Base-by-base conservation (phyloP, 2,888 invertebrate genomes). In the Cephalotes varians region DNA sequence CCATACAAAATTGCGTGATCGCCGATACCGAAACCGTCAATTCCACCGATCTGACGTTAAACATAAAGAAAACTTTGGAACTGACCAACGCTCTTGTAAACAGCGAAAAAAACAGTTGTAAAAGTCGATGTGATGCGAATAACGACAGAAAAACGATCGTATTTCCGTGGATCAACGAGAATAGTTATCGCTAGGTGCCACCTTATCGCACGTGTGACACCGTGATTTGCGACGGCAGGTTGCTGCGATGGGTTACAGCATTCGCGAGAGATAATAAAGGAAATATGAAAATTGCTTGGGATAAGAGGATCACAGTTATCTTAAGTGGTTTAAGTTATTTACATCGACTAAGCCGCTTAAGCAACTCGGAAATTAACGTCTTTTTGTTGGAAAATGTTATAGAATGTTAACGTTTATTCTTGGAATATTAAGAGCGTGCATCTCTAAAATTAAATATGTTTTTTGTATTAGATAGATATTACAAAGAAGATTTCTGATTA, bases 241-340 rank as follows among this genome's bases (percentile, higher is more conserved):
- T 72, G 77, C 44, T 34, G 7, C 44, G 21, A 77, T 77, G 77
- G 56, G 21, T 56, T 54, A 44, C 51, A 67, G 54, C 77, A 56
- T 54, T 69, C 54, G 12, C 71, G 37, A 10, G 31, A 77, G 77
- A 77, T 79, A 79, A 79, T 79, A 72, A 79, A 72, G 72, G 73
- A 72, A 56, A 56, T 79, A 79, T 79, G 77, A 79, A 71, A 71
- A 79, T 56, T 72, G 73, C 72, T 18, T 25, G 40, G 40, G 72
- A 77, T 77, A 79, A 79, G 77, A 79, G 77, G 72, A 79, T 79
- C 72, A 56, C 72, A 31, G 73, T 71, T 79, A 79, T 71, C 73
- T 71, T 72, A 44, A 71, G 77, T 71, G 77, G 31, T 72, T 71
- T 71, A 71, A 79, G 44, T 79, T 79, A 79, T 79, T 79, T 72